Conservation (phyloP, 2,797 vertebrate species). For the Sciurus carolinensis region DNA sequence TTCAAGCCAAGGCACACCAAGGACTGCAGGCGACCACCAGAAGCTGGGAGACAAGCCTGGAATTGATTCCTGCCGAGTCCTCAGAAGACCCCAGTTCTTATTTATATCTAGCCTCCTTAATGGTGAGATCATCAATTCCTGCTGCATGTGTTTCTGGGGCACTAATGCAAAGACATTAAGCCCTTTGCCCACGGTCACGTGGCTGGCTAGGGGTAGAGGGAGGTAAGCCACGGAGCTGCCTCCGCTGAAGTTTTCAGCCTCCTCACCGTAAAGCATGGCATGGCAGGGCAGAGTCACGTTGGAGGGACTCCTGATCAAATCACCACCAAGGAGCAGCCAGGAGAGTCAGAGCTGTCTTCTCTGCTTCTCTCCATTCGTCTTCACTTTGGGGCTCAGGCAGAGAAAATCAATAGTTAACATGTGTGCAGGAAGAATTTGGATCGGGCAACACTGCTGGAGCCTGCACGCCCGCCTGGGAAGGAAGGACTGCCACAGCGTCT, state of each 20-base stretch:
- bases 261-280: rapidly evolving
- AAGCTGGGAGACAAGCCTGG: not conserved
- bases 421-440: not conserved
- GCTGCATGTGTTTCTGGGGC: not conserved
- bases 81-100: not conserved
- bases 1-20: rapidly evolving
- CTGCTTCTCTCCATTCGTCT: rapidly evolving
- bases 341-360: not conserved
- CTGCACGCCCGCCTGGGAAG: not conserved
- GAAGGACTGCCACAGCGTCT: not conserved
- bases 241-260: not conserved
- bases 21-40: rapidly evolving
- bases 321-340: rapidly evolving
- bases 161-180: not conserved
- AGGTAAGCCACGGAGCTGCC: rapidly evolving
- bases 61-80: not conserved
- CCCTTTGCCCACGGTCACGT: rapidly evolving
- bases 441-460: not conserved
- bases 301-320: not conserved
- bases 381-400: not conserved
- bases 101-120: not conserved
- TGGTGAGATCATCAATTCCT: not conserved
- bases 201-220: not conserved
- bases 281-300: rapidly evolving
- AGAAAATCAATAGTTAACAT: not conserved